Percentiles rank a stretch among this genome's conserved stretches.
These are phyloP conservation scores for Periophthalmus magnuspinnatus DNA, from an alignment of 2,797 vertebrate species.

Conservation along the genomic window DNA sequence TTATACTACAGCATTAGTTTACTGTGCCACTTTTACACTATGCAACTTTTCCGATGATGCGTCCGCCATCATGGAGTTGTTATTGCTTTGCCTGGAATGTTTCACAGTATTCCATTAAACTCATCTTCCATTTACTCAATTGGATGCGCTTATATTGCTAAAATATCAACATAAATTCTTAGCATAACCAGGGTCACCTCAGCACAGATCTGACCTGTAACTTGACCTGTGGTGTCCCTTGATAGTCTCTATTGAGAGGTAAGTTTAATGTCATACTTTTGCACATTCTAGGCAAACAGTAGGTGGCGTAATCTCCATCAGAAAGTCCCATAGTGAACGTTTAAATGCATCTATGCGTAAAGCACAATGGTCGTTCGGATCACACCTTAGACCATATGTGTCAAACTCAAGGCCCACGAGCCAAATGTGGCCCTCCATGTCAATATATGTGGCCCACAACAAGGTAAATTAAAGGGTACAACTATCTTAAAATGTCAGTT, in stretches of 20 bases:
- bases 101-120: not conserved
- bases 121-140: not conserved
- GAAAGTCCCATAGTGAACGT: not conserved
- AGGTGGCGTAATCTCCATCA: not conserved
- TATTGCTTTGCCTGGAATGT: too few relatives aligned
- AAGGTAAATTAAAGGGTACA: too few relatives aligned
- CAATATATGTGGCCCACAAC: too few relatives aligned
- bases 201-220: too few relatives aligned
- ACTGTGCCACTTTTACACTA: too few relatives aligned
- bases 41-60: too few relatives aligned
- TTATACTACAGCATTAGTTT: too few relatives aligned
- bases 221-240: not conserved
- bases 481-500: too few relatives aligned
- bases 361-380: slow-evolving; percentile 32
- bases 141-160: not conserved
- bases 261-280: not conserved
- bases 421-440: too few relatives aligned
- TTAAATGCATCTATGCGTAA: not conserved
- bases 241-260: not conserved
- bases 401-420: too few relatives aligned
- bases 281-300: not conserved
- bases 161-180: not conserved
- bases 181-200: not conserved
- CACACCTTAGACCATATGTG: not conserved
- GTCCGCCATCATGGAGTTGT: too few relatives aligned